A percentile compares a stretch with the other conserved stretches of the same genome.
Conservation (phyloP, 2,888 invertebrate species). For the Tribolium freemani region DNA sequence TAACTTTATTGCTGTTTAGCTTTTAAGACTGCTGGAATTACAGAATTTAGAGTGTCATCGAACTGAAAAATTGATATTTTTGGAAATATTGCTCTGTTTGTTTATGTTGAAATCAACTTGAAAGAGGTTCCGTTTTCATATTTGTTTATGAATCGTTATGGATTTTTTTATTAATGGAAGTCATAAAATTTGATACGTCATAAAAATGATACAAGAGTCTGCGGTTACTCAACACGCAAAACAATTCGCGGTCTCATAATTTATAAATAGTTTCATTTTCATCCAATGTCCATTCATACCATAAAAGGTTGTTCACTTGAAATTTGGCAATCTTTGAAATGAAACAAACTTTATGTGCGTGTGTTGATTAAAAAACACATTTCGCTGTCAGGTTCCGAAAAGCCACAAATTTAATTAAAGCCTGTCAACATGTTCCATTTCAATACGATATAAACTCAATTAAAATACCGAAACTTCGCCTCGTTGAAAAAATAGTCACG, state of each 20-base stretch:
- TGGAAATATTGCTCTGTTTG: not conserved
- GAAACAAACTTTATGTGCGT: not conserved
- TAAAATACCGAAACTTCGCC: conserved; percentile 20
- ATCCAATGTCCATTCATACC: not conserved
- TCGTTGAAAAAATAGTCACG: conserved; percentile 17
- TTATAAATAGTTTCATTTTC: not conserved
- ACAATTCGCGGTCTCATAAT: not conserved
- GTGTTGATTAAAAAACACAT: too few species aligned
- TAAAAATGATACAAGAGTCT: not conserved
- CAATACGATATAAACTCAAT: conserved; percentile 17
- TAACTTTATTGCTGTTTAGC: not conserved
- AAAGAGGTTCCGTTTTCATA: not conserved
- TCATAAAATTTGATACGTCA: not conserved
- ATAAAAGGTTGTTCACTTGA: not conserved
- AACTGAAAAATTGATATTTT: not conserved
- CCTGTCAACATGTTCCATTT: not conserved
- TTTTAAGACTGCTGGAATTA: too few species aligned
- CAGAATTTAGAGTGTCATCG: not conserved
- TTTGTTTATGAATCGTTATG: not conserved
- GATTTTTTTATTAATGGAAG: not conserved
- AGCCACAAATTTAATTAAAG: conserved; percentile 19
- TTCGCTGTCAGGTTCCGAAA: not conserved
- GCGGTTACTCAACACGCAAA: not conserved
- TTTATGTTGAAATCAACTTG: not conserved
- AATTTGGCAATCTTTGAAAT: not conserved